These are phyloP conservation scores for Aphelinus certus DNA, from an alignment of 1,140 invertebrate genomes.

Conservation along the genomic window DNA sequence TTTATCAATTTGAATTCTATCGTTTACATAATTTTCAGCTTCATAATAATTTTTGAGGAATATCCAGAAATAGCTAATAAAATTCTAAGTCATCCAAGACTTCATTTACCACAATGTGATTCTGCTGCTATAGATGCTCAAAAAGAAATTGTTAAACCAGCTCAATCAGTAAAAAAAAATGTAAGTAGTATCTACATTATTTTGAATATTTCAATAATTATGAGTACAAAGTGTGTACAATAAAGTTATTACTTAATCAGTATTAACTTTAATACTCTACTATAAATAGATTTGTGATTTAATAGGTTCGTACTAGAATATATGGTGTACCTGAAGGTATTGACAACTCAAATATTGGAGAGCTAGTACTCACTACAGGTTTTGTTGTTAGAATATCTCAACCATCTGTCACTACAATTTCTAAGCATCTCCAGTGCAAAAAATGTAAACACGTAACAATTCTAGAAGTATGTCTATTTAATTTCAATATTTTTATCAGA, in stretches of 20 bases:
- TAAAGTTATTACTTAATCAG: background rate
- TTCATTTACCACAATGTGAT: slow-evolving; percentile 72
- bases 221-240: slow-evolving; percentile 13
- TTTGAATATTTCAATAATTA: no score
- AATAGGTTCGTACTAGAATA: slow-evolving; percentile 53
- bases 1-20: slow-evolving; percentile 33
- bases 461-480: slow-evolving; percentile 67
- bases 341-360: slow-evolving; percentile 63
- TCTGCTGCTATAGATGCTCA: slow-evolving; percentile 71
- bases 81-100: slow-evolving; percentile 68
- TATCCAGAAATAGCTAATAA: slow-evolving; percentile 68
- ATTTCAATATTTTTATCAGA: background rate
- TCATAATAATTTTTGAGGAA: slow-evolving; percentile 71
- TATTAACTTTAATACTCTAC: background rate
- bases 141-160: slow-evolving; percentile 64
- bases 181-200: slow-evolving; percentile 71
- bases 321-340: slow-evolving; percentile 50
- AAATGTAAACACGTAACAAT: slow-evolving; percentile 79
- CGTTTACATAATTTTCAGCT: slow-evolving; percentile 64
- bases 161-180: slow-evolving; percentile 71
- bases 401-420: slow-evolving; percentile 80
- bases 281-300: slow-evolving; percentile 21
- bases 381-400: slow-evolving; percentile 81
- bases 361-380: slow-evolving; percentile 69
- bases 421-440: slow-evolving; percentile 77